Percentiles rank a stretch among this genome's conserved stretches.
phyloP scores from a whole-genome alignment of 1,140 invertebrate species.

The Hypsibius dujardini region DNA sequence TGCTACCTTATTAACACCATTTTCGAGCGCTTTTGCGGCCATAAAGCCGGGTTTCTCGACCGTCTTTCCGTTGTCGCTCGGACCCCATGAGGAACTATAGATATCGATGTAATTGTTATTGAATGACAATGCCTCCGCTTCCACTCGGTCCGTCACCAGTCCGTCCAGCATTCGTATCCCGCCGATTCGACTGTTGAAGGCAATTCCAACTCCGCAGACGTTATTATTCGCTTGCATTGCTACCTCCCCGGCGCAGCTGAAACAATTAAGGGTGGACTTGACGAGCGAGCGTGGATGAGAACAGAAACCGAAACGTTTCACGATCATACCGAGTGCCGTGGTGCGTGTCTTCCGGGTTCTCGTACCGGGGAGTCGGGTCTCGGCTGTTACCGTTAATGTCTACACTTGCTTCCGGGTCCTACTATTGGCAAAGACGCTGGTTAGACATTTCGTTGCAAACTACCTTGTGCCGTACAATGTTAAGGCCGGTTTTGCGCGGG shows the following conservation, averaged over 20 bases:
- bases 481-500: too few species aligned
- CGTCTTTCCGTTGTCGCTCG: slow-evolving; percentile 62
- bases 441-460: too few species aligned
- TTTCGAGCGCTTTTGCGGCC: slow-evolving; percentile 51
- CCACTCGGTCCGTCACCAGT: slow-evolving; percentile 92
- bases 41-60: slow-evolving; percentile 69
- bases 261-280: too few species aligned
- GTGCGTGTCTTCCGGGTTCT: slow-evolving; percentile 27
- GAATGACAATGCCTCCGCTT: slow-evolving; percentile 76
- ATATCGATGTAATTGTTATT: slow-evolving; percentile 94
- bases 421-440: too few species aligned
- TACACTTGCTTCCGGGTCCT: slow-evolving; percentile 82
- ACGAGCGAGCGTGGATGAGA: too few species aligned
- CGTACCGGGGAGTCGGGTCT: slow-evolving; percentile 71
- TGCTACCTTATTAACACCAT: slow-evolving; percentile 49
- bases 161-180: slow-evolving; percentile 95
- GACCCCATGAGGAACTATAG: slow-evolving; percentile 94
- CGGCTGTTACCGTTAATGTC: slow-evolving; percentile 85
- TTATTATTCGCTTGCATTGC: slow-evolving; percentile 76
- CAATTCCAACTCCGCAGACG: slow-evolving; percentile 78
- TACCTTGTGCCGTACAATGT: too few species aligned
- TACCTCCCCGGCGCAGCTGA: slow-evolving; percentile 83
- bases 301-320: too few species aligned
- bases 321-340: slow-evolving; percentile 2
- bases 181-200: slow-evolving; percentile 78